A percentile compares a stretch with the other conserved stretches of the same genome.
Evolutionary conservation across 2,797 vertebrate genomes (phyloP).

Genomic region (Danionella dracula): DNA sequence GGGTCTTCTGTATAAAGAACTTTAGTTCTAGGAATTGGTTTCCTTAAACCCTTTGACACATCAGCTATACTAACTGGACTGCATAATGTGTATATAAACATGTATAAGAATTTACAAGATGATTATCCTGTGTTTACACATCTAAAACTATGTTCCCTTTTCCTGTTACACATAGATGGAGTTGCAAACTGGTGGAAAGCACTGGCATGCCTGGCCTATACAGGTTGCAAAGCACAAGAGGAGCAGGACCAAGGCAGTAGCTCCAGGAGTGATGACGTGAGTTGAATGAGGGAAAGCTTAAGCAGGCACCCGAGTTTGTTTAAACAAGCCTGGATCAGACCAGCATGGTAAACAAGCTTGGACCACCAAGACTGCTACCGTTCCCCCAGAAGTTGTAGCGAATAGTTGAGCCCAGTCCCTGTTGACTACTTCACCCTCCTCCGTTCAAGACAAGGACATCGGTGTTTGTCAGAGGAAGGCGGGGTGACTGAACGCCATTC

Average conservation of each 20-base stretch:
- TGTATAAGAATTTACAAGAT: background rate
- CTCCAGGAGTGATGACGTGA: constrained; percentile 59
- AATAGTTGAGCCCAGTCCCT: background rate
- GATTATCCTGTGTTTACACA: constrained; percentile 8
- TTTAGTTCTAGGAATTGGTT: constrained; percentile 4
- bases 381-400: constrained; percentile 26
- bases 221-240: constrained; percentile 41
- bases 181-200: constrained; percentile 3
- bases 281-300: constrained; percentile 50
- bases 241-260: constrained; percentile 54
- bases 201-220: constrained; percentile 27
- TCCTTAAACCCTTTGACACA: background rate
- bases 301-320: constrained; percentile 63
- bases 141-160: background rate
- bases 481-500: background rate
- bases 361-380: constrained; percentile 67
- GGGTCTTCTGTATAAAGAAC: constrained; percentile 8
- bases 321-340: constrained; percentile 60
- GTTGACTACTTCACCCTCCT: background rate
- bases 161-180: background rate
- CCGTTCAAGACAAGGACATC: constrained; percentile 18
- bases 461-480: background rate
- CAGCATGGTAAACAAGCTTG: constrained; percentile 62
- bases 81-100: background rate
- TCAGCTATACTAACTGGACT: background rate